phyloP scores from a whole-genome alignment of 2,797 vertebrate genomes.

The Hydrocynus forskahlii region DNA sequence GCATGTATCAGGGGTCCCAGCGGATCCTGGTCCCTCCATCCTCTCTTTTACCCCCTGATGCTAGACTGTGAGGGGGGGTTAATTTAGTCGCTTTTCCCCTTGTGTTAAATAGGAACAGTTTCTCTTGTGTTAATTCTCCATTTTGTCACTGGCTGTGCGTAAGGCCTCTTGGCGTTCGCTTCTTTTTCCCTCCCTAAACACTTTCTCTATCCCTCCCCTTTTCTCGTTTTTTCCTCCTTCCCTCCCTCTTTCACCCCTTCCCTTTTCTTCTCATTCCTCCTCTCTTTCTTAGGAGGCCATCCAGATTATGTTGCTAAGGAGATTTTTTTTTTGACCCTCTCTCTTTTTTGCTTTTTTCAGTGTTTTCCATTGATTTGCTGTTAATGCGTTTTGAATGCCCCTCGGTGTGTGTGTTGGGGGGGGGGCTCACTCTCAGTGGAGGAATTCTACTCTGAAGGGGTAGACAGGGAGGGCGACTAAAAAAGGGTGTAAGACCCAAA shows the following conservation, averaged over 20 bases:
- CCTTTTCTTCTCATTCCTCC: constrained; percentile 80
- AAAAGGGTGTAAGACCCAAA: constrained; percentile 90
- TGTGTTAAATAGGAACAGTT: constrained; percentile 97
- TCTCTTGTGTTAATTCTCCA: constrained; percentile 98
- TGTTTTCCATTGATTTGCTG: constrained; percentile 98
- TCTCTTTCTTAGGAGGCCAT: constrained; percentile 79
- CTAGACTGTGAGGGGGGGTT: constrained; percentile 75
- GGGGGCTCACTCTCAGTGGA: constrained; percentile 86
- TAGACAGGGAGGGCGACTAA: constrained; percentile 86
- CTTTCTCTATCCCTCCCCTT: constrained; percentile 65
- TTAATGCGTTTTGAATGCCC: constrained; percentile 99
- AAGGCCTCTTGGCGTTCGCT: constrained; percentile 86
- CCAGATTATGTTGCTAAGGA: constrained; percentile 99
- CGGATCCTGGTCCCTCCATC: constrained; percentile 23
- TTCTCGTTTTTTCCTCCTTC: constrained; percentile 72
- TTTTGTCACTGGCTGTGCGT: constrained; percentile 92
- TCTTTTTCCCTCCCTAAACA: constrained; percentile 86
- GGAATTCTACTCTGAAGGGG: constrained; percentile 96
- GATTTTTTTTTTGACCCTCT: constrained; percentile 78
- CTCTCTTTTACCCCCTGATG: constrained; percentile 40
- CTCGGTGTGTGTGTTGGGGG: constrained; percentile 83
- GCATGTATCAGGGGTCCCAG: constrained; percentile 34
- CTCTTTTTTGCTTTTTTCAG: constrained; percentile 87
- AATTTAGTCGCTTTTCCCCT: constrained; percentile 93
- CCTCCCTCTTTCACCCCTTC: constrained; percentile 84